phyloP scores from a whole-genome alignment of 2,113 vertebrate species.

The Rhadina sibilatrix region DNA sequence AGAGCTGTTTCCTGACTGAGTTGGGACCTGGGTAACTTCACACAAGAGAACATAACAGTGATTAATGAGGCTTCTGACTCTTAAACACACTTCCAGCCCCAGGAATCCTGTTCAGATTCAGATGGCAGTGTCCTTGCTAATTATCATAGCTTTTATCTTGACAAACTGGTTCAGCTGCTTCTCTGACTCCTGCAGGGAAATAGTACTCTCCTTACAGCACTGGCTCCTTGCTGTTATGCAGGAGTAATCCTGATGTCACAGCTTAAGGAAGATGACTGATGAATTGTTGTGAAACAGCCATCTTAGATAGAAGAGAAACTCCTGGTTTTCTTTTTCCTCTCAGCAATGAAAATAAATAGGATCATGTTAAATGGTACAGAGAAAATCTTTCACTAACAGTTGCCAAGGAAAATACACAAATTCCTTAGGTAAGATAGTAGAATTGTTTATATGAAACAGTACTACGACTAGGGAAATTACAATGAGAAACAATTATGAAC shows the following conservation, averaged over 20 bases:
- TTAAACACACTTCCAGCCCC: not conserved
- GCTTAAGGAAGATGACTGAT: not conserved
- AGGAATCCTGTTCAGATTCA: not conserved
- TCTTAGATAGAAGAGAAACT: not conserved
- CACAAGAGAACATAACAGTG: not conserved
- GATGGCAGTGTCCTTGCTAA: not conserved
- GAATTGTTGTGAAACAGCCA: not conserved
- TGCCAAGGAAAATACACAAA: not conserved
- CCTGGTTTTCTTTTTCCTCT: not conserved
- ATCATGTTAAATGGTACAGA: not conserved
- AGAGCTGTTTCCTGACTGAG: not conserved
- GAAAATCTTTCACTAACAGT: not conserved
- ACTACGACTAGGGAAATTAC: not conserved
- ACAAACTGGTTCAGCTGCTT: conserved; percentile 14
- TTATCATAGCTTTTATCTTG: not conserved
- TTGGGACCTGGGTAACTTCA: not conserved
- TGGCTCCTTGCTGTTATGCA: not conserved
- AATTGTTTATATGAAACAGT: not conserved
- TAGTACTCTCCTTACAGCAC: not conserved
- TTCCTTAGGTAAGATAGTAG: not conserved
- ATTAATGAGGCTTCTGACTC: not conserved
- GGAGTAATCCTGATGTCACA: not conserved
- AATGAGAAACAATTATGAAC: not conserved
- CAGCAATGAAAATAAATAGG: not conserved
- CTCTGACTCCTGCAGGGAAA: not conserved